Base-by-base conservation (phyloP, 2,797 vertebrate genomes). In the Halcyon chelicuti region DNA sequence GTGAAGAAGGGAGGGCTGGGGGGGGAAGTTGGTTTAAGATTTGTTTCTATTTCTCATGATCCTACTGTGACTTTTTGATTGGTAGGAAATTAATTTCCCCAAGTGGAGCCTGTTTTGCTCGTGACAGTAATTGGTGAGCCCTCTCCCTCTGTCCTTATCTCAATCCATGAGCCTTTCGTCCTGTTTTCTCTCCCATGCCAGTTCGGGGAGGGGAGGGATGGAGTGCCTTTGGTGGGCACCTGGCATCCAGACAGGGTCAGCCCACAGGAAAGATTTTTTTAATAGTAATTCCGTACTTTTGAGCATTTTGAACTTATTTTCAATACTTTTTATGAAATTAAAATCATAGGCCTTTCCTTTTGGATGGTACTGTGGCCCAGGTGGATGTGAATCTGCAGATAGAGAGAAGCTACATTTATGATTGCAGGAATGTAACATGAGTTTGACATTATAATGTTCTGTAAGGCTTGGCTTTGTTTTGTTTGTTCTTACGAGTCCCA, bases 101-200 rank as follows among this genome's bases (percentile, higher is more conserved):
- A 12, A 31, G 29, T 40, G 0, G 2, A 3, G 42, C 44, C n/a
- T 67, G 20, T 37, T 66, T 81, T 81, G 18, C 29, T 29, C 1
- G 0, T 3, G 9, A 18, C 2, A 1, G 12, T 42, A 37, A 13
- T 26, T 63, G 21, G 4, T 72, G 35, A 63, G 26, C 21, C n/a
- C 71, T 46, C 22, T 55, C 17, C 39, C 15, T 12, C 4, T 61
- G 37, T 28, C 49, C 6, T 65, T 76, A 10, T 23, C 40, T 72
- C 0, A 2, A 37, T 19, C 18, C 8, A 4, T 0, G 3, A 71
- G 9, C 44, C 7, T 54, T 58, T 39, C 2, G 1, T 58, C 9
- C 1, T 23, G 1, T 81, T 65, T 19, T 54, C 15, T 77, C 7
- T 66, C 26, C 22, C 20, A 11, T 46, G 44, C 22, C 14, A 8